These are phyloP conservation scores for Holacanthella duospinosa DNA, from an alignment of 2,888 invertebrate genomes.

Conservation along the genomic window DNA sequence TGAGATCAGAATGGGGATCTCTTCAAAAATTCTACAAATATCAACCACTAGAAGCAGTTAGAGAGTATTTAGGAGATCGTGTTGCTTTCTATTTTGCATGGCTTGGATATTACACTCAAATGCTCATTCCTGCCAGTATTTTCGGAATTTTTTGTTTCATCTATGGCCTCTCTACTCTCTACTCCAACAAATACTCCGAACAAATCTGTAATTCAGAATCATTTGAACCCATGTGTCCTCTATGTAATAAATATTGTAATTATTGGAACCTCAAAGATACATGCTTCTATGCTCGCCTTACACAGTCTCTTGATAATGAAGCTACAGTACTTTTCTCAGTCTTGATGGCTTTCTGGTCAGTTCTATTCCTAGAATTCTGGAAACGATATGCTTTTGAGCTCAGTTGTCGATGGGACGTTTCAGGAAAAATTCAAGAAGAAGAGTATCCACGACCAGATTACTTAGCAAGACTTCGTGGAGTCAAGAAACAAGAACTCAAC, in stretches of 20 bases:
- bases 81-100: constrained; percentile 83
- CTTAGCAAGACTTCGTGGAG: constrained; percentile 64
- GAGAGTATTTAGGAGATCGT: constrained; percentile 81
- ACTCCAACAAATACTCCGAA: constrained; percentile 54
- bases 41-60: constrained; percentile 77
- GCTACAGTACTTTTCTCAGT: constrained; percentile 86
- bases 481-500: constrained; percentile 38
- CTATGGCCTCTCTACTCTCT: constrained; percentile 57
- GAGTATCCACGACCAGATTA: constrained; percentile 80
- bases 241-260: constrained; percentile 68
- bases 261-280: constrained; percentile 74
- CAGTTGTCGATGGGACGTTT: constrained; percentile 92
- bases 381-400: constrained; percentile 88
- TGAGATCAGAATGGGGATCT: constrained; percentile 72
- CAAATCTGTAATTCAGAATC: constrained; percentile 58
- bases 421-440: constrained; percentile 81
- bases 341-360: constrained; percentile 83
- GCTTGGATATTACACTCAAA: constrained; percentile 86
- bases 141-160: constrained; percentile 68
- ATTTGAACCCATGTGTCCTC: constrained; percentile 68
- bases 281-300: constrained; percentile 70
- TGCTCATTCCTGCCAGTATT: constrained; percentile 71
- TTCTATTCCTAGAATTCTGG: constrained; percentile 63
- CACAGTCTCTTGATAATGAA: constrained; percentile 85
- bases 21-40: constrained; percentile 65